Percentiles rank a stretch among this genome's conserved stretches.
Evolutionary conservation across 1,140 invertebrate species (phyloP).

Genomic region (Colletes latitarsis): DNA sequence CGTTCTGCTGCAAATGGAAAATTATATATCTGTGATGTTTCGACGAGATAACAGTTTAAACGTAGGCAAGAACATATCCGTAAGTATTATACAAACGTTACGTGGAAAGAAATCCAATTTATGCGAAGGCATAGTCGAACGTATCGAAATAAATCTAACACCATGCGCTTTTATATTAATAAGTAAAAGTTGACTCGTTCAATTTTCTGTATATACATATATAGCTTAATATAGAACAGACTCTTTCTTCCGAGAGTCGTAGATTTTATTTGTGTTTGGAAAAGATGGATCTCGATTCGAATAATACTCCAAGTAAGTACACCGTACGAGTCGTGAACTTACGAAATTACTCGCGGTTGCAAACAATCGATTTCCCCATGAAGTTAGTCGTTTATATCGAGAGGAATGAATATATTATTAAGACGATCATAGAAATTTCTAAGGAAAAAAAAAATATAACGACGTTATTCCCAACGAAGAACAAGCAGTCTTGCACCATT

Average conservation of each 20-base stretch:
- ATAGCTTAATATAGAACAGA: constrained; percentile 32
- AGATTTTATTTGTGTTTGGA: neutral
- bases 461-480: constrained; percentile 9
- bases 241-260: neutral
- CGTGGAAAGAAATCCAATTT: constrained; percentile 20
- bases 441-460: neutral
- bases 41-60: constrained; percentile 27
- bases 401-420: constrained; percentile 18
- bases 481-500: constrained; percentile 40
- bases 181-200: constrained; percentile 35
- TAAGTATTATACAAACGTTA: constrained; percentile 39
- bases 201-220: constrained; percentile 35
- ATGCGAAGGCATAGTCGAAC: neutral
- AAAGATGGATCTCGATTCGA: constrained; percentile 44
- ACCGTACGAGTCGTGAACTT: constrained; percentile 55
- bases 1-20: constrained; percentile 18
- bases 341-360: constrained; percentile 17
- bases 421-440: neutral
- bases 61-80: constrained; percentile 34
- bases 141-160: constrained; percentile 39
- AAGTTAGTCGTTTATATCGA: constrained; percentile 5
- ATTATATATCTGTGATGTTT: constrained; percentile 37
- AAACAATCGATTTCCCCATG: constrained; percentile 7
- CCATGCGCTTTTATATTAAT: neutral
- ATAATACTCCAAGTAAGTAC: constrained; percentile 61